phyloP scores from a whole-genome alignment of 2,113 vertebrate species.

The Nipponia nippon region DNA sequence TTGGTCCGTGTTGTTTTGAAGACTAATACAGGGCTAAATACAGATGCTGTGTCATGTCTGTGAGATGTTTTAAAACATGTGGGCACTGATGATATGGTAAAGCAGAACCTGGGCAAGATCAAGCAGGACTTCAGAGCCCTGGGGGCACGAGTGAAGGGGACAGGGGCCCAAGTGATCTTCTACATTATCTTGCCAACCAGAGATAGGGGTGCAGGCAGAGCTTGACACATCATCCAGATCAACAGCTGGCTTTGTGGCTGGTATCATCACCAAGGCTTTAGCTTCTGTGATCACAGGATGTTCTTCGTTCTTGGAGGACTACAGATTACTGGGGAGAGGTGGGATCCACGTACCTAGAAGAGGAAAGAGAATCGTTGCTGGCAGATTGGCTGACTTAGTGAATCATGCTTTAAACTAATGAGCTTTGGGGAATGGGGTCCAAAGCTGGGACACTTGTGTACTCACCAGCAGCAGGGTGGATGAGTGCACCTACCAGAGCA shows the following conservation, averaged over 20 bases:
- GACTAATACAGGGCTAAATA: neutral
- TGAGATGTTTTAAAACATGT: neutral
- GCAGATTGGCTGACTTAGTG: neutral
- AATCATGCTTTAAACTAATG: neutral
- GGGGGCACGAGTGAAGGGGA: neutral
- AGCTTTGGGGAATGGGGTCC: neutral
- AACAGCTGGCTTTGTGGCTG: neutral
- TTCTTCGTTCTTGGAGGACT: neutral
- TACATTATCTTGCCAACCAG: neutral
- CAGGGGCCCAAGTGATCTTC: neutral
- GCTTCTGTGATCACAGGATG: neutral
- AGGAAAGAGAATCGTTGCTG: neutral
- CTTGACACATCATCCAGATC: neutral
- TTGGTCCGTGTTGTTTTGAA: neutral
- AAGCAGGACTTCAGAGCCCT: neutral
- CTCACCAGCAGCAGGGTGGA: neutral
- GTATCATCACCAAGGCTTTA: neutral
- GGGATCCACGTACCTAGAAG: neutral
- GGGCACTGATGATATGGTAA: neutral
- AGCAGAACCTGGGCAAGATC: neutral
- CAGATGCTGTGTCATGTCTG: rapidly evolving
- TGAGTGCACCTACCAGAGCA: neutral
- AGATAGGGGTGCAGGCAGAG: neutral
- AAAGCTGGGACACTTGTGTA: neutral
- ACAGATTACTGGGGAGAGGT: neutral